Evolutionary conservation across 2,797 vertebrate species (phyloP).

Genomic region (Lophius americanus): DNA sequence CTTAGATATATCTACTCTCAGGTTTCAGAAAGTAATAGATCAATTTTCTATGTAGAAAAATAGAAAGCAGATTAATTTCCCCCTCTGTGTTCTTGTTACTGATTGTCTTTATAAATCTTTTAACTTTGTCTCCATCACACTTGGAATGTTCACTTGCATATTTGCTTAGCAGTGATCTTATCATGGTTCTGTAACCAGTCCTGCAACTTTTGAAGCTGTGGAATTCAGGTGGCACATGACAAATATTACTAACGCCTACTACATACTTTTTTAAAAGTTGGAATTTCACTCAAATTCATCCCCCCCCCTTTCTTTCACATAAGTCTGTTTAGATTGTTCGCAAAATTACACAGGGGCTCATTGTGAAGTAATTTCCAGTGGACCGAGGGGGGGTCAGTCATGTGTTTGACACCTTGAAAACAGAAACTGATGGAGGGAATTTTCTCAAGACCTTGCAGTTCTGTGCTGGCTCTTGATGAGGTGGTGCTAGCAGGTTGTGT

Average conservation of each 20-base stretch:
- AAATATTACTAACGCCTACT: slow-evolving; percentile 53
- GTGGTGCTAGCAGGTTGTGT: slow-evolving; percentile 49
- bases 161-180: slow-evolving; percentile 52
- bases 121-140: neutral
- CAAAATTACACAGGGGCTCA: slow-evolving; percentile 65
- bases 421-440: slow-evolving; percentile 4
- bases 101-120: neutral
- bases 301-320: slow-evolving; percentile 1
- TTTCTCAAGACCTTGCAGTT: slow-evolving; percentile 61
- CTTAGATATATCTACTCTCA: slow-evolving; percentile 2
- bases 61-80: slow-evolving; percentile 10
- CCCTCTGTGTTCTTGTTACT: neutral
- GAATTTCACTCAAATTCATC: slow-evolving; percentile 45
- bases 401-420: neutral
- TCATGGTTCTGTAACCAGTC: slow-evolving; percentile 11
- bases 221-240: slow-evolving; percentile 48
- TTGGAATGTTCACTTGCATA: slow-evolving; percentile 23
- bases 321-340: slow-evolving; percentile 51
- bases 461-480: slow-evolving; percentile 38
- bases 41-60: neutral
- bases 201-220: slow-evolving; percentile 15
- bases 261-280: slow-evolving; percentile 71
- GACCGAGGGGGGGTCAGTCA: slow-evolving; percentile 43
- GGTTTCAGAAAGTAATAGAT: slow-evolving; percentile 2
- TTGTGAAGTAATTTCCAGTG: slow-evolving; percentile 61